phyloP scores from a whole-genome alignment of 2,113 vertebrate genomes.

The Chelonoidis abingdonii region DNA sequence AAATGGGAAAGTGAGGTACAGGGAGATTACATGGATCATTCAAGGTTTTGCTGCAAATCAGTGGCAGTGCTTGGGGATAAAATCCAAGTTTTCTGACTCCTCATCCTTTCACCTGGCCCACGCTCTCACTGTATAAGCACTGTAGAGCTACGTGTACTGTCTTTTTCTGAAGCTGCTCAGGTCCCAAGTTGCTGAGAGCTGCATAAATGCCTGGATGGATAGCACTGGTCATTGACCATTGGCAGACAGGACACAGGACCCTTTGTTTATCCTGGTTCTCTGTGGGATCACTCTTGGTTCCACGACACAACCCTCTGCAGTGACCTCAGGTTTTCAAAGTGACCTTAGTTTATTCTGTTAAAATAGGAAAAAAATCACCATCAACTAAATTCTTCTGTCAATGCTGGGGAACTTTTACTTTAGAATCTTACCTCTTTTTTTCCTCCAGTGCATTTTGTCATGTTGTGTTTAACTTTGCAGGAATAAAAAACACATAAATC shows the following conservation, averaged over 20 bases:
- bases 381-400: slow-evolving; percentile 21
- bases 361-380: slow-evolving; percentile 17
- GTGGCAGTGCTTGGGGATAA: background rate
- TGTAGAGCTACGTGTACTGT: background rate
- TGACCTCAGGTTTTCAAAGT: background rate
- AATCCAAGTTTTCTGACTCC: background rate
- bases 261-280: rapidly evolving
- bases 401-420: slow-evolving; percentile 3
- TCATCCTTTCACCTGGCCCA: background rate
- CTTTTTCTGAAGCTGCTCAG: background rate
- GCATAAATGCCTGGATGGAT: background rate
- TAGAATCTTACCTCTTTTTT: background rate
- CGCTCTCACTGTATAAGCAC: background rate
- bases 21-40: background rate
- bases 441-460: background rate
- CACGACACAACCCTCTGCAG: background rate
- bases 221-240: background rate
- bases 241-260: background rate
- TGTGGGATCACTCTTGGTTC: slow-evolving; percentile 11
- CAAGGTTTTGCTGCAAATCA: background rate
- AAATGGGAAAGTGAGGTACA: background rate
- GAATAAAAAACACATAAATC: background rate
- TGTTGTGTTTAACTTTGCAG: slow-evolving; percentile 1
- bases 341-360: background rate
- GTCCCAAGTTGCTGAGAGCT: background rate